Base-by-base conservation (phyloP, 2,888 invertebrate genomes). In the Protodeltote pygarga region DNA sequence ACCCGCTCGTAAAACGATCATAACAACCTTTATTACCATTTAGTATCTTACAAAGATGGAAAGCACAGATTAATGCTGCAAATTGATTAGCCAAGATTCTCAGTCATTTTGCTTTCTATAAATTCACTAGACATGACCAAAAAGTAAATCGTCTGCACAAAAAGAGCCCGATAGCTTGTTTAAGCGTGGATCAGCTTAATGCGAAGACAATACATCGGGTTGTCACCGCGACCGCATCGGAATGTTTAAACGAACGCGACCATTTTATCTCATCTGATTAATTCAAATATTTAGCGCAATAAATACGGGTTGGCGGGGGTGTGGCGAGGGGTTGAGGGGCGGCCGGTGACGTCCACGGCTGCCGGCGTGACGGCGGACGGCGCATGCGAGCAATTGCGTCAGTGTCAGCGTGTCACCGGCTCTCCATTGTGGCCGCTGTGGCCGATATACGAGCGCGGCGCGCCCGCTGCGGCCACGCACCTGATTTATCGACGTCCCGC, bases 271-370 rank as follows among this genome's bases (percentile, higher is more conserved):
- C 88, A 86, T 87, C 87, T 89, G 90, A 90, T 91, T 90, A 91
- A 92, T 91, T 91, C 89, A 90, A 88, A 91, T 89, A 92, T 89
- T 91, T 90, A 89, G 84, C 88, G 86, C 87, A 89, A 89, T 91
- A 89, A 91, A 92, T 91, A 88, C 83, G 70, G 73, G 68, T 64
- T 61, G 76, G 48, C 52, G 68, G 69, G 63, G 72, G 59, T 57
- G 63, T 58, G 62, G 65, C 46, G 65, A 63, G 69, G 69, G 70
- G 68, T 68, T 65, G 75, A 72, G 72, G 75, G 74, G 69, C 71
- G 69, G 73, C 24, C 58, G 69, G 66, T 77, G 79, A 75, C 72
- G 74, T 73, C 65, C 59, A 57, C 73, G 75, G 76, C 73, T 77
- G 77, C 61, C 65, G 72, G 67, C 67, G 74, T 77, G 83, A 80